phyloP scores from a whole-genome alignment of 1,140 invertebrate species.

The Euwallacea fornicatus region DNA sequence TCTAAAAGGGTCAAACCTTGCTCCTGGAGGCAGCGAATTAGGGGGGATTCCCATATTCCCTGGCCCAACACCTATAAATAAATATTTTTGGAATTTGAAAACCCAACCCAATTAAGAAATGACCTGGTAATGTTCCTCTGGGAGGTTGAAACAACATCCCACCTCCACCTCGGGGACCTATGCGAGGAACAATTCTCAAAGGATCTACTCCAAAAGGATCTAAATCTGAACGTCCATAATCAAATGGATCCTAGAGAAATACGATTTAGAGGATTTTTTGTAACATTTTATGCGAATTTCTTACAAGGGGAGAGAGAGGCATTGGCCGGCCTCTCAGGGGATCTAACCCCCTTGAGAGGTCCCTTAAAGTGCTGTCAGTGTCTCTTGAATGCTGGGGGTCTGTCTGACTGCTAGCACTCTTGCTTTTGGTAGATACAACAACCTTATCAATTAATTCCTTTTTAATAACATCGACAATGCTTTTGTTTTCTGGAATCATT shows the following conservation, averaged over 20 bases:
- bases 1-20: conserved; percentile 80
- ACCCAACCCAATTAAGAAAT: not conserved
- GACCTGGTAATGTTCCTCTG: conserved; percentile 34
- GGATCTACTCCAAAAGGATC: conserved; percentile 64
- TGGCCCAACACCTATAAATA: not conserved
- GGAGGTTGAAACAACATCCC: conserved; percentile 78
- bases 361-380: conserved; percentile 4
- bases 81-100: not conserved
- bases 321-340: not conserved
- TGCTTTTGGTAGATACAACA: conserved; percentile 46
- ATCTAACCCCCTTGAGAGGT: not conserved
- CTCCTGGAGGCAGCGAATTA: conserved; percentile 71
- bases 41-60: conserved; percentile 46
- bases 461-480: conserved; percentile 57
- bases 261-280: not conserved
- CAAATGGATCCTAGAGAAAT: conserved; percentile 15
- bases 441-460: conserved; percentile 58
- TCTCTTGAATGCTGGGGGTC: conserved; percentile 3
- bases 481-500: conserved; percentile 57
- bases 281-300: not conserved
- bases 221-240: conserved; percentile 67
- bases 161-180: conserved; percentile 42
- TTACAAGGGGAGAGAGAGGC: not conserved
- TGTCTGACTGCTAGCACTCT: conserved; percentile 45
- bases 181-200: conserved; percentile 43